A percentile compares a stretch with the other conserved stretches of the same genome.
These are phyloP conservation scores for Xestia sexstrigata DNA, from an alignment of 2,888 invertebrate genomes.

Conservation along the genomic window DNA sequence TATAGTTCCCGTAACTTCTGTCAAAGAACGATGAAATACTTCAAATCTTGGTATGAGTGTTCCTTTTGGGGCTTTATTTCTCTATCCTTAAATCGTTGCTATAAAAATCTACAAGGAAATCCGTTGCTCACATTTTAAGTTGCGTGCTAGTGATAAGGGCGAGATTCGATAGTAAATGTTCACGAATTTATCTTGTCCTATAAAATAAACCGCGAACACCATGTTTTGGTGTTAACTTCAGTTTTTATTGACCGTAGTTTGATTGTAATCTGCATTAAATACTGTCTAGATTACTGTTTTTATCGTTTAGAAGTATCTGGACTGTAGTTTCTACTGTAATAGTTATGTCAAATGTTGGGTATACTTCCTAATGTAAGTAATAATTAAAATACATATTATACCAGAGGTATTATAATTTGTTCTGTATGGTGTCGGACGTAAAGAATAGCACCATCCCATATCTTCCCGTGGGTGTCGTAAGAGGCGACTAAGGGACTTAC, in stretches of 20 bases:
- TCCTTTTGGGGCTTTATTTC: background rate
- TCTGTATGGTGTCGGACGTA: too few species aligned
- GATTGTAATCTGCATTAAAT: conserved; percentile 43
- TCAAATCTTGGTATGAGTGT: background rate
- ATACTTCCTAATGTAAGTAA: background rate
- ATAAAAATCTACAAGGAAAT: conserved; percentile 24
- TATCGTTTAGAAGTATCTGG: background rate
- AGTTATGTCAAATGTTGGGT: background rate
- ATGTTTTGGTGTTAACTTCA: conserved; percentile 34
- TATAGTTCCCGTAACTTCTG: background rate
- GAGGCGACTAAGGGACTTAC: too few species aligned
- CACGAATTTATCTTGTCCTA: conserved; percentile 33
- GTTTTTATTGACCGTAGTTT: conserved; percentile 22
- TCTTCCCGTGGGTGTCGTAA: too few species aligned
- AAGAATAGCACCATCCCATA: too few species aligned
- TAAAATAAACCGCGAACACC: conserved; percentile 36
- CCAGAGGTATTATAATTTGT: too few species aligned
- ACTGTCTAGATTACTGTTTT: conserved; percentile 3
- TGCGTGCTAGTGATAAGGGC: conserved; percentile 41
- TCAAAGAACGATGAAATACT: background rate
- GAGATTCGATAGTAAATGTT: conserved; percentile 14
- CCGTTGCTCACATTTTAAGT: conserved; percentile 40
- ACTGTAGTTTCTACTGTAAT: background rate
- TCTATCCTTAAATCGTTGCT: background rate
- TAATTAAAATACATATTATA: too few species aligned